Conservation (phyloP, 2,797 vertebrate species). For the Urosaurus nigricauda region DNA sequence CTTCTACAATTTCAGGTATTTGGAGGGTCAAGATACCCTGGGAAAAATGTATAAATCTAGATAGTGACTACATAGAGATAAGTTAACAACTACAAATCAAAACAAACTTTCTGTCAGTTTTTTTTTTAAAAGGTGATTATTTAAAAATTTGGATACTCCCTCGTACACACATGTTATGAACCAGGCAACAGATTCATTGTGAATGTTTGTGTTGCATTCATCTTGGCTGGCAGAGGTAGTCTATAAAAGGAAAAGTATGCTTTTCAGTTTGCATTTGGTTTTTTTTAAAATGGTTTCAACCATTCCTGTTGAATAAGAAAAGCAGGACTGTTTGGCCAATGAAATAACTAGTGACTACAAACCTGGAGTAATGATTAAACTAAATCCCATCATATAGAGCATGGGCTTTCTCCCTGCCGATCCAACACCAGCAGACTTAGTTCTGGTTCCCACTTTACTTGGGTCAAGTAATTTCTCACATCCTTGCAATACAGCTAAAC, state of each 20-base stretch:
- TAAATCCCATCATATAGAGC: background rate
- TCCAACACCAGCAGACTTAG: background rate
- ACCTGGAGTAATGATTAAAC: background rate
- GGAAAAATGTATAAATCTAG: no score
- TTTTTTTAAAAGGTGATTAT: no score
- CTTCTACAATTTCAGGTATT: no score
- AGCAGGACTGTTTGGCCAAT: background rate
- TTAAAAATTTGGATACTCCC: no score
- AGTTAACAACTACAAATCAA: no score
- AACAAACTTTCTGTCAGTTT: no score
- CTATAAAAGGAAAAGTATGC: conserved; percentile 36
- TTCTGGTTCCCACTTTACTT: background rate
- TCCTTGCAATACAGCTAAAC: background rate
- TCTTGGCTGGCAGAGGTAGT: background rate
- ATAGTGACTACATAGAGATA: no score
- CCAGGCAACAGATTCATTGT: background rate
- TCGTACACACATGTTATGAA: background rate
- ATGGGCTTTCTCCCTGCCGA: no score
- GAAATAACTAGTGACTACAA: background rate
- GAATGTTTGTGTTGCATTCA: background rate
- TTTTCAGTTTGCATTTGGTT: background rate
- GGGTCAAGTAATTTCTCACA: background rate
- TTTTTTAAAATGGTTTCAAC: background rate
- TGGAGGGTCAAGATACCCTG: no score
- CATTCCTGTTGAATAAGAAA: background rate